A percentile compares a stretch with the other conserved stretches of the same genome.
Evolutionary conservation across 2,888 invertebrate species (phyloP).

Genomic region (Pristionchus entomophagus): DNA sequence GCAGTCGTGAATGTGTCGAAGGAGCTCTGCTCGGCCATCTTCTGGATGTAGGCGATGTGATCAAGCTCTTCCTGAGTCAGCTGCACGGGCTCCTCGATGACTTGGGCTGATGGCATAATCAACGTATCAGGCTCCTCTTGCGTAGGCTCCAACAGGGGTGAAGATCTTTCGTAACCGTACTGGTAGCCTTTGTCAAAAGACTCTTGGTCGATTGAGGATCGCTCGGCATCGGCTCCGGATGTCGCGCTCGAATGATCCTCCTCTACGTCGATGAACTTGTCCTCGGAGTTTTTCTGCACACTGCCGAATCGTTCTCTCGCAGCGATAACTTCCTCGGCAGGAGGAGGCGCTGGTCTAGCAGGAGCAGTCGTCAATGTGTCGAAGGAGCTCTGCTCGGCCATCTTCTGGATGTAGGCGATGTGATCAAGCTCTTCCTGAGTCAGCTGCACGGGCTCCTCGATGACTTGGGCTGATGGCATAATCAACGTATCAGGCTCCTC

Average conservation of each 20-base stretch:
- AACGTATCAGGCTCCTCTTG: background rate
- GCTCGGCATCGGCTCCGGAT: slow-evolving; percentile 1
- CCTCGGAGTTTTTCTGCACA: background rate
- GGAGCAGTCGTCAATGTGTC: background rate
- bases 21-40: slow-evolving; percentile 14
- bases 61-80: slow-evolving; percentile 20
- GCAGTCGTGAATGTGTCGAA: background rate
- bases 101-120: background rate
- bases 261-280: background rate
- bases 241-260: background rate
- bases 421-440: slow-evolving; percentile 27
- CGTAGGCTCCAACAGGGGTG: background rate
- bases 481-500: background rate
- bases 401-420: slow-evolving; percentile 24
- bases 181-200: background rate
- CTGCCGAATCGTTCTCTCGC: background rate
- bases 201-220: background rate
- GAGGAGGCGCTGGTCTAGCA: background rate
- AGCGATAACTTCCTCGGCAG: background rate
- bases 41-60: slow-evolving; percentile 23
- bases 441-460: background rate
- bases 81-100: background rate
- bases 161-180: background rate
- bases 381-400: slow-evolving; percentile 19
- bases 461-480: background rate